These are phyloP conservation scores for Clunio marinus DNA, from an alignment of 2,888 invertebrate genomes.

Conservation along the genomic window DNA sequence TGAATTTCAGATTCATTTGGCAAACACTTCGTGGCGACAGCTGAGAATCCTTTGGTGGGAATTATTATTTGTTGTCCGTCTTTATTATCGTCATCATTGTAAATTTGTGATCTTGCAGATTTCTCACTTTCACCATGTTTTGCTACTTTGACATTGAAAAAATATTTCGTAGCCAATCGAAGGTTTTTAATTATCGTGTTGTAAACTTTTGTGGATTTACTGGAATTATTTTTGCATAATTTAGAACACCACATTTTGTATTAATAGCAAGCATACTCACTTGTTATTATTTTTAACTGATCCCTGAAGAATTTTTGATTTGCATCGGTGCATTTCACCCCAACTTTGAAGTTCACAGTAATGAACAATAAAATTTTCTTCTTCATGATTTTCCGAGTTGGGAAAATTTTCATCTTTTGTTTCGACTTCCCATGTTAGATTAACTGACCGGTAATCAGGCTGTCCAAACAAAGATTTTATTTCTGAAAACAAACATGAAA, in stretches of 20 bases:
- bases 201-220: slow-evolving; percentile 48
- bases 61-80: slow-evolving; percentile 61
- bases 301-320: slow-evolving; percentile 53
- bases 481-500: slow-evolving; percentile 44
- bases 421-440: slow-evolving; percentile 52
- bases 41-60: slow-evolving; percentile 81
- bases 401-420: slow-evolving; percentile 43
- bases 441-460: slow-evolving; percentile 52
- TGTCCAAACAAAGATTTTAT: slow-evolving; percentile 51
- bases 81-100: slow-evolving; percentile 51
- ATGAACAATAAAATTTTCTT: slow-evolving; percentile 62
- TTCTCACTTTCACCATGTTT: slow-evolving; percentile 53
- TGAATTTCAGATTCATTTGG: slow-evolving; percentile 78
- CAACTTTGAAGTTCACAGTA: slow-evolving; percentile 77
- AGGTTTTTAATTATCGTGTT: slow-evolving; percentile 63
- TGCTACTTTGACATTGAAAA: slow-evolving; percentile 67
- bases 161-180: slow-evolving; percentile 77
- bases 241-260: too few relatives aligned
- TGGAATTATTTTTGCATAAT: too few relatives aligned
- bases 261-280: too few relatives aligned
- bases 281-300: slow-evolving; percentile 40
- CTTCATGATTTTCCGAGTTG: neutral
- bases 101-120: slow-evolving; percentile 48
- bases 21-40: slow-evolving; percentile 72
- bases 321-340: slow-evolving; percentile 67